These are phyloP conservation scores for Tuberolachnus salignus DNA, from an alignment of 2,888 invertebrate species.

Conservation along the genomic window DNA sequence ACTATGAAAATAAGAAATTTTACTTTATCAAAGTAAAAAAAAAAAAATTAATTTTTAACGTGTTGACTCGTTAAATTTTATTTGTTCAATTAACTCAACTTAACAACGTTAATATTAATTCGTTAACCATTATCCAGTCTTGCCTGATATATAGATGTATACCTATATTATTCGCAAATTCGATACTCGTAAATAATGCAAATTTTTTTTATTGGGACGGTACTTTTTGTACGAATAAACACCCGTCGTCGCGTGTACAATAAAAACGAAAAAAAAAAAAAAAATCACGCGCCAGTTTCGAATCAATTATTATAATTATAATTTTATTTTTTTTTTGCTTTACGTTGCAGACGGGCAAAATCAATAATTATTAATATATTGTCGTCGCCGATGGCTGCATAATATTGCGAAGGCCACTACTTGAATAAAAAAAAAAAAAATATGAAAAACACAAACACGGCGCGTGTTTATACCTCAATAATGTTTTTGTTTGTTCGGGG, in stretches of 20 bases:
- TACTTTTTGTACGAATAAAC: not conserved
- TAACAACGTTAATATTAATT: too few species aligned
- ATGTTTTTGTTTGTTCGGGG: conserved; percentile 28
- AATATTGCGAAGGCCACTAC: not conserved
- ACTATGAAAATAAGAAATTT: too few species aligned
- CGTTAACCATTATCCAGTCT: too few species aligned
- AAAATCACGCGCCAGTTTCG: not conserved
- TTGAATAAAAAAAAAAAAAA: not conserved
- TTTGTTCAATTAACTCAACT: too few species aligned
- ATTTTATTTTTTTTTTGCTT: conserved; percentile 12
- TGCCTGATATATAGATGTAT: too few species aligned
- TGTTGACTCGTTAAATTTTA: too few species aligned
- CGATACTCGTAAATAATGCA: not conserved
- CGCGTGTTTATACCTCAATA: conserved; percentile 16
- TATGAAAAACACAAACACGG: too few species aligned
- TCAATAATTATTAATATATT: conserved; percentile 7
- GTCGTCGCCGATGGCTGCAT: not conserved
- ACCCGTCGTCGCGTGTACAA: not conserved
- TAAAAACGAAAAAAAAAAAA: not conserved
- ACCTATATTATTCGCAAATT: not conserved
- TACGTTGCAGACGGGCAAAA: conserved; percentile 15
- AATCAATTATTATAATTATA: too few species aligned
- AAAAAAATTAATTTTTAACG: too few species aligned
- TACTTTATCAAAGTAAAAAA: too few species aligned
- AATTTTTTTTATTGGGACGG: not conserved